Percentiles rank a stretch among this genome's conserved stretches.
Evolutionary conservation across 2,797 vertebrate genomes (phyloP).

Genomic region (Aeoliscus strigatus): DNA sequence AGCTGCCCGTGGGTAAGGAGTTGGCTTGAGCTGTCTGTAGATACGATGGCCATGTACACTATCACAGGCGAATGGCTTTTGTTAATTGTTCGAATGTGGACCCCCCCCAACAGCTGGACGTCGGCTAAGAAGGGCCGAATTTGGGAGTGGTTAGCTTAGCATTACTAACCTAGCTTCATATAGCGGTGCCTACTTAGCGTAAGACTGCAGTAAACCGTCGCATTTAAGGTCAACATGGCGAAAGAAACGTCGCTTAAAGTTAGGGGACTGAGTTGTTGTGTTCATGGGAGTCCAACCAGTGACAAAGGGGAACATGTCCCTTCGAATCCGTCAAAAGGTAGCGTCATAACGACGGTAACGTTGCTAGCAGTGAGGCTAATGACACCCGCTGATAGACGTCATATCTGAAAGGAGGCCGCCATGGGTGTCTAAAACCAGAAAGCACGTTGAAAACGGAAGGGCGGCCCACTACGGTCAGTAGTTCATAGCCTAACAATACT

Average conservation of each 20-base stretch:
- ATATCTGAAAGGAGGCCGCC: constrained; percentile 60
- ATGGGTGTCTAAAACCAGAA: constrained; percentile 50
- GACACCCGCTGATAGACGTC: constrained; percentile 59
- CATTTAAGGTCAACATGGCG: no score
- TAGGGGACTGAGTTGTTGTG: no score
- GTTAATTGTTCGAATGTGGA: constrained; percentile 11
- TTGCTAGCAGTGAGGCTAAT: constrained; percentile 31
- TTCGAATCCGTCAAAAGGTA: background rate
- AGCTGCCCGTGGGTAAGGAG: constrained; percentile 89
- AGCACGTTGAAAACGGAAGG: constrained; percentile 45
- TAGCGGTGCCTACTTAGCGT: constrained; percentile 37
- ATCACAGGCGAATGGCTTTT: background rate
- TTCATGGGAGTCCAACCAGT: no score
- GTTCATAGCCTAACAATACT: constrained; percentile 8
- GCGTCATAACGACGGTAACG: background rate
- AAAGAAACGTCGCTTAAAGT: no score
- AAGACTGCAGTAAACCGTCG: constrained; percentile 36
- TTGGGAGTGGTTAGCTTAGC: constrained; percentile 76
- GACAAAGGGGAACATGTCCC: background rate
- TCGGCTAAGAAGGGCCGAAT: constrained; percentile 53
- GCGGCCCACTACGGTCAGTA: constrained; percentile 16
- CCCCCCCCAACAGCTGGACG: constrained; percentile 59
- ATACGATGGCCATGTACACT: fast-evolving
- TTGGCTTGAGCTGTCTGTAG: background rate
- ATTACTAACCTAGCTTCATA: constrained; percentile 40